These are phyloP conservation scores for Melanotaenia maccullochi DNA, from an alignment of 2,797 vertebrate species.

Conservation along the genomic window DNA sequence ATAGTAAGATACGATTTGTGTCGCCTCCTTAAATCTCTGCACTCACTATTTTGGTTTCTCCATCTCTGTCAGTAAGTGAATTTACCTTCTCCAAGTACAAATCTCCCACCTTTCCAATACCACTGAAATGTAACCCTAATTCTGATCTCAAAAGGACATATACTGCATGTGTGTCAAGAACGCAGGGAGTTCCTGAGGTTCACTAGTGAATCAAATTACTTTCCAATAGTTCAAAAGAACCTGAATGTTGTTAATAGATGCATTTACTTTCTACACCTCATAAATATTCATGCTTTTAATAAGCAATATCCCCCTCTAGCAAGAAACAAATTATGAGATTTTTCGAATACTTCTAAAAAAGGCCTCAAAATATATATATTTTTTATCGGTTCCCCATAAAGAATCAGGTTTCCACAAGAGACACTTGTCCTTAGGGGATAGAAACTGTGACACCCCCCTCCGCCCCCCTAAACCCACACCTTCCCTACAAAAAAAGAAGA, in stretches of 20 bases:
- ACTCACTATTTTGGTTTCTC: constrained; percentile 17
- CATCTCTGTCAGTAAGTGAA: background rate
- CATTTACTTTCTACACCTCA: constrained; percentile 66
- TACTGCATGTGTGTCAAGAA: constrained; percentile 52
- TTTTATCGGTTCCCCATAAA: constrained; percentile 67
- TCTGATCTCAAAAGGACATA: constrained; percentile 60
- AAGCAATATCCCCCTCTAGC: constrained; percentile 70
- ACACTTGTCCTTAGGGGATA: constrained; percentile 65
- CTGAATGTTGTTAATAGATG: constrained; percentile 76
- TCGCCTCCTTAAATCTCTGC: background rate
- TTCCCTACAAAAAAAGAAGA: too few species aligned
- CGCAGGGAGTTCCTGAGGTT: constrained; percentile 67
- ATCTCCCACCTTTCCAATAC: background rate
- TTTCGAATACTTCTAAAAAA: constrained; percentile 64
- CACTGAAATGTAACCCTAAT: constrained; percentile 20
- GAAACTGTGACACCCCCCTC: constrained; percentile 40
- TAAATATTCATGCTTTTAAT: constrained; percentile 79
- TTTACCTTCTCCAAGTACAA: constrained; percentile 8
- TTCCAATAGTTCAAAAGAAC: constrained; percentile 70
- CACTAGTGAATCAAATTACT: constrained; percentile 74
- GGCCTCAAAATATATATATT: constrained; percentile 74
- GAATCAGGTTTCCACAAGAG: constrained; percentile 74
- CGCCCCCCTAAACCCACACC: too few species aligned
- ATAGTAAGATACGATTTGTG: background rate
- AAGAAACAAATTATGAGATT: constrained; percentile 75